Evolutionary conservation across 2,113 vertebrate genomes (phyloP).

Genomic region (Xiphias gladius): DNA sequence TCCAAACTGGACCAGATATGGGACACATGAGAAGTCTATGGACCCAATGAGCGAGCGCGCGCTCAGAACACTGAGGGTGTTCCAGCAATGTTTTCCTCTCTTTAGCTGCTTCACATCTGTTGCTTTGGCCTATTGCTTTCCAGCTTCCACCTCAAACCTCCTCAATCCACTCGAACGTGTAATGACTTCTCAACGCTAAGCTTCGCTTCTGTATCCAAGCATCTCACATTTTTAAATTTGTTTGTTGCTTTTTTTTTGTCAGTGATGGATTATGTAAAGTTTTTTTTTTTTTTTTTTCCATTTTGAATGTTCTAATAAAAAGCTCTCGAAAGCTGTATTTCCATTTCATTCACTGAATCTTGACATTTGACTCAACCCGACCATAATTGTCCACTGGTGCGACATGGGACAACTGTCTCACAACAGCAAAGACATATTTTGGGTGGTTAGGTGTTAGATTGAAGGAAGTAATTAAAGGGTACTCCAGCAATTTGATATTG

Average conservation of each 20-base stretch:
- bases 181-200: slow-evolving; percentile 43
- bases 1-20: slow-evolving; percentile 47
- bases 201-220: slow-evolving; percentile 61
- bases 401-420: neutral
- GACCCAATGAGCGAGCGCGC: slow-evolving; percentile 59
- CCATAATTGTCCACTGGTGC: neutral
- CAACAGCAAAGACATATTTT: neutral
- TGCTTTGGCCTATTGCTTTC: slow-evolving; percentile 28
- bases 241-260: slow-evolving; percentile 65
- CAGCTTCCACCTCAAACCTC: slow-evolving; percentile 31
- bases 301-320: slow-evolving; percentile 84
- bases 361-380: neutral
- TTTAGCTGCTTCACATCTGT: slow-evolving; percentile 47
- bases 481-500: neutral
- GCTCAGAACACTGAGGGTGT: slow-evolving; percentile 26
- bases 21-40: slow-evolving; percentile 63
- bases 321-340: slow-evolving; percentile 63
- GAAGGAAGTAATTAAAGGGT: no score
- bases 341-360: slow-evolving; percentile 16
- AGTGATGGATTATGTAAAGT: slow-evolving; percentile 69
- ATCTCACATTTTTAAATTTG: slow-evolving; percentile 41
- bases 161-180: slow-evolving; percentile 59
- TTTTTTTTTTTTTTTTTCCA: slow-evolving; percentile 53
- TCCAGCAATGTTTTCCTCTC: slow-evolving; percentile 27
- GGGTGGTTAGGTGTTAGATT: no score